Percentiles rank a stretch among this genome's conserved stretches.
phyloP scores from a whole-genome alignment of 2,113 vertebrate genomes.

The Syngnathus typhle region DNA sequence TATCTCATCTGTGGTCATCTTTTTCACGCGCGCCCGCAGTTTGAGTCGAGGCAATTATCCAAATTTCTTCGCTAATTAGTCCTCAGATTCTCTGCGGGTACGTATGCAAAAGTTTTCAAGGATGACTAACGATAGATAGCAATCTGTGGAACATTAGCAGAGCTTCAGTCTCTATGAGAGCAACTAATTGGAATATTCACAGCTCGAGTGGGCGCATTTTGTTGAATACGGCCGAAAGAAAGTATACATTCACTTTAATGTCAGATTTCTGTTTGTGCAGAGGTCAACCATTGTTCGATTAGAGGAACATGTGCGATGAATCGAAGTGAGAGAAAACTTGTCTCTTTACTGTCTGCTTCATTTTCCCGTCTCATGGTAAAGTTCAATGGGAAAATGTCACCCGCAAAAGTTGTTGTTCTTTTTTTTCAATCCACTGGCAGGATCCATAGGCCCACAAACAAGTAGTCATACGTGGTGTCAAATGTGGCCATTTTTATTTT shows the following conservation, averaged over 20 bases:
- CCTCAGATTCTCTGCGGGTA: conserved; percentile 11
- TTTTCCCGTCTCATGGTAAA: neutral
- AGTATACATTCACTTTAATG: conserved; percentile 12
- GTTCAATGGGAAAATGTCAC: conserved; percentile 6
- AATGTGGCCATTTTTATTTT: neutral
- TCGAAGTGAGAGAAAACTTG: neutral
- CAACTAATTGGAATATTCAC: conserved; percentile 49
- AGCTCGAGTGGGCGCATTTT: conserved; percentile 17
- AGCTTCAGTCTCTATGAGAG: conserved; percentile 31
- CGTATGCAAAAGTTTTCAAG: conserved; percentile 39
- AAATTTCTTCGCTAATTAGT: conserved; percentile 50
- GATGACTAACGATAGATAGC: conserved; percentile 48
- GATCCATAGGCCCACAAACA: neutral
- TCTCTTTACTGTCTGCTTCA: neutral
- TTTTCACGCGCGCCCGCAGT: conserved; percentile 16
- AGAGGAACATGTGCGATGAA: conserved; percentile 1
- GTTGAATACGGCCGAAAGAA: conserved; percentile 13
- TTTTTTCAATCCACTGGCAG: neutral
- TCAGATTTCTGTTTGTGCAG: conserved; percentile 12
- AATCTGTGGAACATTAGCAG: conserved; percentile 27
- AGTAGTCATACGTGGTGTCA: neutral
- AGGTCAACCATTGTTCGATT: neutral
- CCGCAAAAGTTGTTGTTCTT: neutral
- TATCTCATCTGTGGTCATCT: conserved; percentile 54
- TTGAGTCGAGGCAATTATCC: conserved; percentile 49